A percentile compares a stretch with the other conserved stretches of the same genome.
Evolutionary conservation across 2,113 vertebrate genomes (phyloP).

Genomic region (Epinephelus cyanopodus): DNA sequence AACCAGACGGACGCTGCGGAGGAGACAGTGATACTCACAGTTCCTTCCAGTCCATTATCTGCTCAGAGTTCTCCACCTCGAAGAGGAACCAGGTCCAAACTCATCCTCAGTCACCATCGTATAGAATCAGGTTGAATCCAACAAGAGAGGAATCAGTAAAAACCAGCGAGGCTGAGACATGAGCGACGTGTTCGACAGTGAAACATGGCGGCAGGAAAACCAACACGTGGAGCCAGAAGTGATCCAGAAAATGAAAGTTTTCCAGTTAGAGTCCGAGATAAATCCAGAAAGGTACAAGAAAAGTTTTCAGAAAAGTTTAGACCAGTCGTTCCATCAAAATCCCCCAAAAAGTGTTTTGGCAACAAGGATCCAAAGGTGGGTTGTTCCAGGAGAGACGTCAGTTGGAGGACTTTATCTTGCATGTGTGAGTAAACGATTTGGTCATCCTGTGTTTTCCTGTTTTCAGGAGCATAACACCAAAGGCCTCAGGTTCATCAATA

Average conservation of each 20-base stretch:
- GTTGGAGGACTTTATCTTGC: accelerated
- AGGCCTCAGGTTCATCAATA: neutral
- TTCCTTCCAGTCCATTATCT: conserved; percentile 83
- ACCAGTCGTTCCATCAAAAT: neutral
- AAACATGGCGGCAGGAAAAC: neutral
- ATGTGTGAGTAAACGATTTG: neutral
- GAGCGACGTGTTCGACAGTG: neutral
- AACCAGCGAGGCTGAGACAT: neutral
- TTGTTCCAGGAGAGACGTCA: neutral
- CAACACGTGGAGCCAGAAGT: neutral
- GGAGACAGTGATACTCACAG: conserved; percentile 70
- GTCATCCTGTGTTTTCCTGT: neutral
- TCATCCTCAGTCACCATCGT: conserved; percentile 46
- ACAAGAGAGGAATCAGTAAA: neutral
- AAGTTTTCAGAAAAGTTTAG: neutral
- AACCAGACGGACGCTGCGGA: no score
- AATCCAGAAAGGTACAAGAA: neutral
- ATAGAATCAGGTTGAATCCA: conserved; percentile 2
- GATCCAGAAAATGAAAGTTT: neutral
- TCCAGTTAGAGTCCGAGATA: neutral
- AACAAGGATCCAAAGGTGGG: neutral
- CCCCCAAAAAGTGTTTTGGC: no score
- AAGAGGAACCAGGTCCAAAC: conserved; percentile 45
- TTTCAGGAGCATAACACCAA: neutral
- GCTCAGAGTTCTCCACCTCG: conserved; percentile 50